Evolutionary conservation across 2,888 invertebrate species (phyloP), one percentile per base, ranked within the genome.

Genomic region (Eueremaeus valkanovi): DNA sequence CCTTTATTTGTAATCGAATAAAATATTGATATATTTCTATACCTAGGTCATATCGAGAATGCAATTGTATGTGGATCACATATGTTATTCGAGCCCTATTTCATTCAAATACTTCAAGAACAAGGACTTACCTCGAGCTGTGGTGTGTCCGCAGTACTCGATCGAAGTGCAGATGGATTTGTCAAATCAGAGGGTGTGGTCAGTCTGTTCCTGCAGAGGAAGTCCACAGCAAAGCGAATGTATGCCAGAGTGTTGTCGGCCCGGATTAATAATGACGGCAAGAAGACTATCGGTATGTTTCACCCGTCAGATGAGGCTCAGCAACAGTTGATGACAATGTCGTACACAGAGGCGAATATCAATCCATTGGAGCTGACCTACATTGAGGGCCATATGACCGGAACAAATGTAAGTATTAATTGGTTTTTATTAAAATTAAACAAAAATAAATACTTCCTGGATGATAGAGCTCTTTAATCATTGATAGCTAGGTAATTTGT

Each of bases 111-210:
- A 85, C 98, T 97, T 85, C 91, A 58, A 11, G 89, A 92, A 76
- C 87, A 98, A 72, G 90, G 90, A 82, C 96, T 98, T 96, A 87
- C 97, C 81, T 92, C 95, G 78, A 88, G 89, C 5, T 90, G 94
- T 81, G 96, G 96, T 0, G 87, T 87, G 83, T 98, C 97, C 86
- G 95, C 93, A 83, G 93, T 95, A 0, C 98, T 98, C 84, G 98
- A 98, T 49, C 66, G 76, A 24, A 51, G 66, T 16, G 74, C 90
- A 24, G 87, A 89, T 80, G 93, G 93, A 0, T 94, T 93, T 81
- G 90, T 89, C 0, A 87, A 93, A n/a, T 89, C 92, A 18, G 93
- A 76, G 24, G 36, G 51, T n/a, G 45, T 74, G n/a, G 76, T 36
- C 8, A 88, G 89, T 0, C 81, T 90, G 51, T 88, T 90, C 80